phyloP scores from a whole-genome alignment of 2,113 vertebrate species.

The Hydrolagus affinis region DNA sequence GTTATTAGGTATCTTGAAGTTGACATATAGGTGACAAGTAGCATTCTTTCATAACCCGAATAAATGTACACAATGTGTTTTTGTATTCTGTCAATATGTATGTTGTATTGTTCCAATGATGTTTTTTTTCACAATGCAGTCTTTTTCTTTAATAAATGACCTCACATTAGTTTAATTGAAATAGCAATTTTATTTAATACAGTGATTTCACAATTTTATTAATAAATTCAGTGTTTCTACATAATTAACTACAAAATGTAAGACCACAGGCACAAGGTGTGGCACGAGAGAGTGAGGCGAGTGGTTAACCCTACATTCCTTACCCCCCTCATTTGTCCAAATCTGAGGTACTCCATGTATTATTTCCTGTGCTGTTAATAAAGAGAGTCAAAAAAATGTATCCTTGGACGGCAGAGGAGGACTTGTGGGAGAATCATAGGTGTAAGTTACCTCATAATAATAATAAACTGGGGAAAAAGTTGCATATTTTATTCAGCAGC shows the following conservation, averaged over 20 bases:
- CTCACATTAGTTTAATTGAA: not conserved
- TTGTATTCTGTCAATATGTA: conserved; percentile 1
- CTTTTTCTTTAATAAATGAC: conserved; percentile 19
- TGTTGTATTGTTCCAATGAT: not conserved
- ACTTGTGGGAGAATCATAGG: too few species aligned
- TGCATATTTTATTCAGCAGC: too few species aligned
- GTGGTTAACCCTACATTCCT: too few species aligned
- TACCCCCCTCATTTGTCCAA: too few species aligned
- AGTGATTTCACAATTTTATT: not conserved
- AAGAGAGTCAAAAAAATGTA: too few species aligned
- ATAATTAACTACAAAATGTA: not conserved
- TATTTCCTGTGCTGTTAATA: too few species aligned
- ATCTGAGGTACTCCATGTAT: too few species aligned
- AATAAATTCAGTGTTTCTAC: not conserved
- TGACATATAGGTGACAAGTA: not conserved
- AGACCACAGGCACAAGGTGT: too few species aligned
- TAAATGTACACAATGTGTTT: not conserved
- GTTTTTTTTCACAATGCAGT: conserved; percentile 3
- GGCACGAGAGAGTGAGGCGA: too few species aligned
- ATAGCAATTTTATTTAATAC: not conserved
- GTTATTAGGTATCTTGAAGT: not conserved
- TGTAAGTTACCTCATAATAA: too few species aligned
- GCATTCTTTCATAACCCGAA: not conserved
- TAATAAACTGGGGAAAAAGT: too few species aligned
- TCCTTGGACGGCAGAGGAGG: too few species aligned